Evolutionary conservation across 92 coral and sea anemone species (phyloP).

Genomic region (Porites divaricata): DNA sequence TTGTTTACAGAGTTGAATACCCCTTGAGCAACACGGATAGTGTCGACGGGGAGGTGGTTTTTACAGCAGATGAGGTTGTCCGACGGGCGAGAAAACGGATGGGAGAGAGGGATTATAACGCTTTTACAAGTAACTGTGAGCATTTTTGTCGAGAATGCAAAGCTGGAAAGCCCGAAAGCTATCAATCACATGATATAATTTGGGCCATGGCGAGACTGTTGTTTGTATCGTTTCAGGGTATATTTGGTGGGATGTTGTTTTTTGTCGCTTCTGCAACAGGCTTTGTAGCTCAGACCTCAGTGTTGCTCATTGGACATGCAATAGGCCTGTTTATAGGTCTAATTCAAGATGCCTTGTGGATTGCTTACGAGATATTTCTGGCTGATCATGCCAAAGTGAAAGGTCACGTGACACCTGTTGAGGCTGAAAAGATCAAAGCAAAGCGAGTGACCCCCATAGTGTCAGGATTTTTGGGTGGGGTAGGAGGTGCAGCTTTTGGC

Average conservation of each 20-base stretch:
- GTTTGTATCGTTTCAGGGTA: conserved; percentile 58
- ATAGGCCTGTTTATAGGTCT: conserved; percentile 64
- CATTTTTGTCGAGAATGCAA: conserved; percentile 91
- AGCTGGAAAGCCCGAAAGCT: conserved; percentile 80
- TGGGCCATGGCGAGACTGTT: conserved; percentile 66
- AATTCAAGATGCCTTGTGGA: conserved; percentile 69
- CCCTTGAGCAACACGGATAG: conserved; percentile 39
- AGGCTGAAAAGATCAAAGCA: conserved; percentile 90
- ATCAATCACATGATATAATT: conserved; percentile 72
- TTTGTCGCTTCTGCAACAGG: conserved; percentile 75
- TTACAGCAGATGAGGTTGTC: conserved; percentile 67
- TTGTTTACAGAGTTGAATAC: conserved; percentile 81
- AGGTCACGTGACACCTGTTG: conserved; percentile 85
- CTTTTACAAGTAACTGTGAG: conserved; percentile 86
- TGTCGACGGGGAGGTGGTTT: conserved; percentile 35
- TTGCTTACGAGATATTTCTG: conserved; percentile 61
- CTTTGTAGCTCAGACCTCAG: conserved; percentile 76
- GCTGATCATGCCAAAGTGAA: conserved; percentile 71
- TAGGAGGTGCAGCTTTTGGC: conserved; percentile 77
- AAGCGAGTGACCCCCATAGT: conserved; percentile 82
- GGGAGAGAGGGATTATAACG: conserved; percentile 84
- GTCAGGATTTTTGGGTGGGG: conserved; percentile 81
- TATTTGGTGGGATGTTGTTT: conserved; percentile 68
- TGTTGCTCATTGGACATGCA: conserved; percentile 56
- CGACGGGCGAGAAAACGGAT: conserved; percentile 78